phyloP scores from a whole-genome alignment of 92 coral and sea anemone species.

The Heteractis magnifica region DNA sequence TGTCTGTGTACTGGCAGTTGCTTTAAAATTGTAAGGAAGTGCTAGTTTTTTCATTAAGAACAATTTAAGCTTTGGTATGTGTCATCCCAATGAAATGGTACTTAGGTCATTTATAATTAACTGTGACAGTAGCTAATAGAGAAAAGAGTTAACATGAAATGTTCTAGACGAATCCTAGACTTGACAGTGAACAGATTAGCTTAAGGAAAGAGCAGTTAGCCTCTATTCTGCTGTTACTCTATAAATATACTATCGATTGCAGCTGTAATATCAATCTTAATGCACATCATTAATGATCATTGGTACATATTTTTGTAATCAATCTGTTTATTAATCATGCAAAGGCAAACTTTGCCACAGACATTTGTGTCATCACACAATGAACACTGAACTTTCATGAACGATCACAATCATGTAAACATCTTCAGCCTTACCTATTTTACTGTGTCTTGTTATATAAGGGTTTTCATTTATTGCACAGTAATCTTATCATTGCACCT shows the following conservation, averaged over 20 bases:
- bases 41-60: too few relatives aligned
- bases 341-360: background rate
- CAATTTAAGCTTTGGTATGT: too few relatives aligned
- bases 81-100: too few relatives aligned
- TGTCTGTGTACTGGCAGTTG: too few relatives aligned
- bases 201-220: background rate
- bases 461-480: background rate
- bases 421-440: background rate
- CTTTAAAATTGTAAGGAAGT: too few relatives aligned
- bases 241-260: background rate
- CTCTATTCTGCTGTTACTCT: background rate
- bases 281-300: background rate
- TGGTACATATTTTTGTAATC: background rate
- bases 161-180: too few relatives aligned
- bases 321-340: background rate
- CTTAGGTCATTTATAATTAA: too few relatives aligned
- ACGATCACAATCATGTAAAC: background rate
- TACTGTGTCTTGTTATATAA: background rate
- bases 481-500: constrained; percentile 23
- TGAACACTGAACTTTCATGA: constrained; percentile 21
- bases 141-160: too few relatives aligned
- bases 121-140: too few relatives aligned
- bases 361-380: background rate
- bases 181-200: too few relatives aligned
- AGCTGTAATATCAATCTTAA: background rate